Percentiles rank a stretch among this genome's conserved stretches.
phyloP scores from a whole-genome alignment of 1,140 invertebrate genomes.

The Idris sp. region DNA sequence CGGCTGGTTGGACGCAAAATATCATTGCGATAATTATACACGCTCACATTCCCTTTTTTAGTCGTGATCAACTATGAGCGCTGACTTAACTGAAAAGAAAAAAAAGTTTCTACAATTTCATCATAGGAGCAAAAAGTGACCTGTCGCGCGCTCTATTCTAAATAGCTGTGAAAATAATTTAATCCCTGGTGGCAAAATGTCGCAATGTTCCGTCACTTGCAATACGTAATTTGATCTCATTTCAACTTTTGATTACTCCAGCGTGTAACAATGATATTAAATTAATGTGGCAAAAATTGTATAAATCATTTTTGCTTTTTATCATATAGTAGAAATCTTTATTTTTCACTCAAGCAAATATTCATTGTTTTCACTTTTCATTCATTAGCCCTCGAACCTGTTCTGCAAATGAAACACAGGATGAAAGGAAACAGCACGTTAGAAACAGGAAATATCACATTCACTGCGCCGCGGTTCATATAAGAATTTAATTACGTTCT shows the following conservation, averaged over 20 bases:
- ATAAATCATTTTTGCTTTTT: too few species aligned
- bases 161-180: slow-evolving; percentile 49
- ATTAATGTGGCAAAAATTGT: slow-evolving; percentile 31
- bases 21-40: slow-evolving; percentile 67
- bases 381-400: slow-evolving; percentile 13
- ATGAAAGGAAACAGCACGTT: slow-evolving; percentile 10
- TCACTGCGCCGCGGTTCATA: slow-evolving; percentile 12
- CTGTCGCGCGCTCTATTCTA: slow-evolving; percentile 47
- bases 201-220: slow-evolving; percentile 32
- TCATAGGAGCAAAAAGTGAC: slow-evolving; percentile 39
- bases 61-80: slow-evolving; percentile 30
- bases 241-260: not conserved
- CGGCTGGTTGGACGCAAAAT: slow-evolving; percentile 61
- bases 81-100: slow-evolving; percentile 26
- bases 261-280: slow-evolving; percentile 27
- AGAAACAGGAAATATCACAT: slow-evolving; percentile 46
- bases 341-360: slow-evolving; percentile 17
- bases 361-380: slow-evolving; percentile 37
- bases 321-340: too few species aligned
- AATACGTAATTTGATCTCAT: slow-evolving; percentile 27
- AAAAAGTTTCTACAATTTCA: slow-evolving; percentile 51
- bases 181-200: slow-evolving; percentile 34
- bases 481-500: slow-evolving; percentile 39
- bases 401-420: slow-evolving; percentile 6
- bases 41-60: slow-evolving; percentile 34